Percentiles rank a stretch among this genome's conserved stretches.
phyloP scores from a whole-genome alignment of 2,113 vertebrate species.

The Aptenodytes forsteri region DNA sequence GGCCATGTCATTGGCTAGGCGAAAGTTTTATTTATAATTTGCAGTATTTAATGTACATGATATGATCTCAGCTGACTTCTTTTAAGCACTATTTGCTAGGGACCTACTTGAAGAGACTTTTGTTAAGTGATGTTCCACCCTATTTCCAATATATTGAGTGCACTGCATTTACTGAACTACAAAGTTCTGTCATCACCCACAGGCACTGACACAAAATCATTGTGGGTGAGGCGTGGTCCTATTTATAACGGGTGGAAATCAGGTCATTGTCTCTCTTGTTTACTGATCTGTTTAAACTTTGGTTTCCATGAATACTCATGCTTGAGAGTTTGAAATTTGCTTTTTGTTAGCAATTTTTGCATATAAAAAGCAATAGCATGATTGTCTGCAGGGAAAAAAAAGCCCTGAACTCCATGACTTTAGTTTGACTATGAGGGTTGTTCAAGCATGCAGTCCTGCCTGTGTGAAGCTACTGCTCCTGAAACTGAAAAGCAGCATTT shows the following conservation, averaged over 20 bases:
- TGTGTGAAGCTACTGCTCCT: not conserved
- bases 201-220: slow-evolving; percentile 23
- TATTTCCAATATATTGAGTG: not conserved
- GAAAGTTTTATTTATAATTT: not conserved
- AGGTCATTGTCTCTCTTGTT: slow-evolving; percentile 33
- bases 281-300: slow-evolving; percentile 46
- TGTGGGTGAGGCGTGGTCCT: slow-evolving; percentile 23
- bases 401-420: not conserved
- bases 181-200: slow-evolving; percentile 8
- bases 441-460: not conserved
- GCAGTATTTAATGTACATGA: not conserved
- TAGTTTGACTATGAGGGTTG: not conserved
- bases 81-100: not conserved
- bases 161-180: not conserved
- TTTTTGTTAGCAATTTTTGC: not conserved
- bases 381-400: not conserved
- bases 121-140: not conserved
- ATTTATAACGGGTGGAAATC: not conserved
- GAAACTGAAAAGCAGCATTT: not conserved
- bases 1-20: not conserved
- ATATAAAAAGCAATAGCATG: not conserved
- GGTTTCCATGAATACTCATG: slow-evolving; percentile 19
- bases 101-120: not conserved
- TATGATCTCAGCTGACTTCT: not conserved
- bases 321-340: slow-evolving; percentile 16